Conservation (phyloP, 2,113 vertebrate species). For the Himantopus leucocephalus region DNA sequence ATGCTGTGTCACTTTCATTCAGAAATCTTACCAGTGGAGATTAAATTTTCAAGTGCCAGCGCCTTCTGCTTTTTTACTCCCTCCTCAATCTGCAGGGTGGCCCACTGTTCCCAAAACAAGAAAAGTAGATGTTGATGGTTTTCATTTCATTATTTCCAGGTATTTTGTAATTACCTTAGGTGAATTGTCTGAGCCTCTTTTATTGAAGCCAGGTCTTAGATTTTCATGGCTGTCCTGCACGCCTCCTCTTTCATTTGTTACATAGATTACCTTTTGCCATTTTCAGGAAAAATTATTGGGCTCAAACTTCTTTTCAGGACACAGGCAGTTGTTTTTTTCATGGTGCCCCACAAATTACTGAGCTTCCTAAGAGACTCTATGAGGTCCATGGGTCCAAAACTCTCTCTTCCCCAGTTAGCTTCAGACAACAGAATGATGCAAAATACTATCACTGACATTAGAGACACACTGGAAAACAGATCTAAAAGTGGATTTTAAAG, state of each 20-base stretch:
- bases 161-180: neutral
- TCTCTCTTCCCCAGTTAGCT: neutral
- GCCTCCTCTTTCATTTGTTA: neutral
- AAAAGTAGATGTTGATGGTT: slow-evolving; percentile 4
- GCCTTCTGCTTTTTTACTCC: slow-evolving; percentile 73
- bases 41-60: slow-evolving; percentile 66
- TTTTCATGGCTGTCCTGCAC: neutral
- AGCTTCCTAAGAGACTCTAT: neutral
- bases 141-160: neutral
- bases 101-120: slow-evolving; percentile 83
- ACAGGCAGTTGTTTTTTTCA: neutral
- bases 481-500: neutral
- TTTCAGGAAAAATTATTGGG: neutral
- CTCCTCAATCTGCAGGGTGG: slow-evolving; percentile 85
- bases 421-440: neutral
- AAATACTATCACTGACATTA: neutral
- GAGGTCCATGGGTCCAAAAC: neutral
- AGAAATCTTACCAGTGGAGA: slow-evolving; percentile 81
- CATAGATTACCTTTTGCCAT: neutral
- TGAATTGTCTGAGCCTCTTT: neutral
- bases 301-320: neutral
- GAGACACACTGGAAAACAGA: neutral
- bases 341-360: neutral
- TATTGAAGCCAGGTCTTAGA: neutral
- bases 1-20: neutral